phyloP scores from a whole-genome alignment of 2,113 vertebrate species.

The Ovis canadensis region DNA sequence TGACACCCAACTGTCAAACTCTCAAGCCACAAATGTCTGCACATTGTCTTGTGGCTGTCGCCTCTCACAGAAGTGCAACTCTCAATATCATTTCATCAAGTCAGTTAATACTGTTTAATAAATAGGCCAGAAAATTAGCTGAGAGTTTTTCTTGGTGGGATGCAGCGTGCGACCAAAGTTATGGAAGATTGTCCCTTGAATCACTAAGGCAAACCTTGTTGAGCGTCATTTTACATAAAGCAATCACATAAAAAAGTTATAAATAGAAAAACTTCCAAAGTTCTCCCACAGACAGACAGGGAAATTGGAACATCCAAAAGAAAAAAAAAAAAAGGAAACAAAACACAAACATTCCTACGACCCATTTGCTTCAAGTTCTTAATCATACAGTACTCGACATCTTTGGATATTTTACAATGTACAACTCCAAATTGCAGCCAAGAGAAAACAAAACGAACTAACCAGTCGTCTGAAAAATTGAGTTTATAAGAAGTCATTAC shows the following conservation, averaged over 20 bases:
- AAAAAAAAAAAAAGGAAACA: conserved; percentile 74
- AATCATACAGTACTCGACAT: conserved; percentile 88
- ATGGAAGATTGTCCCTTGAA: conserved; percentile 82
- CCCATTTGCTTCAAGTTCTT: conserved; percentile 87
- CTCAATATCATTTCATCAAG: conserved; percentile 71
- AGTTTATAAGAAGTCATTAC: conserved; percentile 75
- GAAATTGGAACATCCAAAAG: conserved; percentile 53
- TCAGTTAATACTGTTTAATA: conserved; percentile 79
- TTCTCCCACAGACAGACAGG: conserved; percentile 75
- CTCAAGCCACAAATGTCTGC: rapidly evolving
- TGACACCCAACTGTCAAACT: background rate
- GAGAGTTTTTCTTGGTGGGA: conserved; percentile 47
- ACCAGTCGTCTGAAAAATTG: conserved; percentile 74
- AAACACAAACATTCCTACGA: conserved; percentile 51
- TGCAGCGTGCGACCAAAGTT: conserved; percentile 71
- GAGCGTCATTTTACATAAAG: conserved; percentile 79
- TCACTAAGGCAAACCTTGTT: conserved; percentile 84
- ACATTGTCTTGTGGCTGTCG: background rate
- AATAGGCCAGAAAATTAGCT: conserved; percentile 77
- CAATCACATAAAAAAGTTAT: conserved; percentile 83
- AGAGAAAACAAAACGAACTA: conserved; percentile 73
- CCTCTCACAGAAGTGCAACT: conserved; percentile 60
- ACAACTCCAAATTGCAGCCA: conserved; percentile 73
- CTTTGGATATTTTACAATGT: conserved; percentile 90
- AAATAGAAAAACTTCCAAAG: conserved; percentile 85